Evolutionary conservation across 1,140 invertebrate species (phyloP).

Genomic region (Drosophila funebris): DNA sequence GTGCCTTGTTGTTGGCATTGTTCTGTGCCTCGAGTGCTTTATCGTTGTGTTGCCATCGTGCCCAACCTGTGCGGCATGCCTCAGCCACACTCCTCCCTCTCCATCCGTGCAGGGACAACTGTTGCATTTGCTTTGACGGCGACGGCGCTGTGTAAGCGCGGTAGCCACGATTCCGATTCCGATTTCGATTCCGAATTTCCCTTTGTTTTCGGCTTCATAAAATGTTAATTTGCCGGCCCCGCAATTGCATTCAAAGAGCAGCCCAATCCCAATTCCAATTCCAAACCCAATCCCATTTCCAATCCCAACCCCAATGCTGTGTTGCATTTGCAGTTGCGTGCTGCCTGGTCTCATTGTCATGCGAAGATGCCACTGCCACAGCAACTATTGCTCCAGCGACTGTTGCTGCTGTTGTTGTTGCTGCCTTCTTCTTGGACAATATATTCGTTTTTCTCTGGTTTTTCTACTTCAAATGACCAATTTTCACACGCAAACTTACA

Average conservation of each 20-base stretch:
- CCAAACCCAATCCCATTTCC: conserved; percentile 13
- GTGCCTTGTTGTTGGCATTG: no score
- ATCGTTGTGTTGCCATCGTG: conserved; percentile 62
- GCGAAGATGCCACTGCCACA: conserved; percentile 31
- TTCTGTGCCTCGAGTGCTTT: conserved; percentile 43
- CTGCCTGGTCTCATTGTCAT: conserved; percentile 41
- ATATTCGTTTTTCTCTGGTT: neutral
- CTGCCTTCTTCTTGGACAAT: conserved; percentile 12
- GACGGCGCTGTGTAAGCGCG: conserved; percentile 64
- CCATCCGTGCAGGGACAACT: neutral
- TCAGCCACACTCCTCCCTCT: neutral
- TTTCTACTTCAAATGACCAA: conserved; percentile 74
- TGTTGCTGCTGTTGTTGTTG: neutral
- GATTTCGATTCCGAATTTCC: conserved; percentile 70
- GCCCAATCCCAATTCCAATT: conserved; percentile 12
- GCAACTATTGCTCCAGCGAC: neutral
- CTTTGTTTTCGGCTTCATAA: conserved; percentile 80
- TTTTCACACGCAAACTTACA: conserved; percentile 81
- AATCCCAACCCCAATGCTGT: conserved; percentile 20
- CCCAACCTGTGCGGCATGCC: conserved; percentile 25
- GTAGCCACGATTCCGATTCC: conserved; percentile 77
- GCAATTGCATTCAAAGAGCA: conserved; percentile 74
- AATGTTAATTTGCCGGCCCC: conserved; percentile 76
- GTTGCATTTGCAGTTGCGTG: conserved; percentile 37
- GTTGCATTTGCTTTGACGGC: conserved; percentile 55